phyloP scores from a whole-genome alignment of 2,113 vertebrate species.

The Zosterops borbonicus region DNA sequence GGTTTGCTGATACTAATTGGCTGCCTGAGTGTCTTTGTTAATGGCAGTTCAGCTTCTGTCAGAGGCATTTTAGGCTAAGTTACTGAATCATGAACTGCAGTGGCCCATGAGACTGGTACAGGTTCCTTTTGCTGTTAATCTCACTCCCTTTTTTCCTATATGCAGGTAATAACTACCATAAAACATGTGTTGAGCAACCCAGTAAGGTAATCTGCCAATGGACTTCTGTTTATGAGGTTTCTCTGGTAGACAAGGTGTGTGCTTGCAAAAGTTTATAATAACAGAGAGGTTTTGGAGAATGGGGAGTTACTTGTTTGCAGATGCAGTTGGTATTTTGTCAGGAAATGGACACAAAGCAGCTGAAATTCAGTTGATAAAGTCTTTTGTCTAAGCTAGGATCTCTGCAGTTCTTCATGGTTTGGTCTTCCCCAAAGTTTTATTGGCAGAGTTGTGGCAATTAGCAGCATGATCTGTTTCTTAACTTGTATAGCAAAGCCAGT shows the following conservation, averaged over 20 bases:
- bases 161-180: not conserved
- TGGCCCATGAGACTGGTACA: not conserved
- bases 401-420: not conserved
- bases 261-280: not conserved
- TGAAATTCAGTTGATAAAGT: not conserved
- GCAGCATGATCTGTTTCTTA: not conserved
- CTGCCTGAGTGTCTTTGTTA: not conserved
- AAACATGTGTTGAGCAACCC: not conserved
- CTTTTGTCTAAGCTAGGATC: not conserved
- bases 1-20: not conserved
- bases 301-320: not conserved
- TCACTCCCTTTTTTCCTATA: not conserved
- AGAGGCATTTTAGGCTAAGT: not conserved
- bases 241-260: not conserved
- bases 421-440: not conserved
- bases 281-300: not conserved
- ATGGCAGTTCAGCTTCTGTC: not conserved
- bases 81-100: not conserved
- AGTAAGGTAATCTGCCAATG: not conserved
- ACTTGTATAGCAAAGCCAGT: not conserved
- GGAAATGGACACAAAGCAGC: not conserved
- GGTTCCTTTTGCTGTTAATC: not conserved
- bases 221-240: not conserved
- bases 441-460: not conserved
- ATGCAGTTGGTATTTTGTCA: not conserved